Percentiles rank a stretch among this genome's conserved stretches.
These are phyloP conservation scores for Onychostruthus taczanowskii DNA, from an alignment of 2,113 vertebrate genomes.

Conservation along the genomic window DNA sequence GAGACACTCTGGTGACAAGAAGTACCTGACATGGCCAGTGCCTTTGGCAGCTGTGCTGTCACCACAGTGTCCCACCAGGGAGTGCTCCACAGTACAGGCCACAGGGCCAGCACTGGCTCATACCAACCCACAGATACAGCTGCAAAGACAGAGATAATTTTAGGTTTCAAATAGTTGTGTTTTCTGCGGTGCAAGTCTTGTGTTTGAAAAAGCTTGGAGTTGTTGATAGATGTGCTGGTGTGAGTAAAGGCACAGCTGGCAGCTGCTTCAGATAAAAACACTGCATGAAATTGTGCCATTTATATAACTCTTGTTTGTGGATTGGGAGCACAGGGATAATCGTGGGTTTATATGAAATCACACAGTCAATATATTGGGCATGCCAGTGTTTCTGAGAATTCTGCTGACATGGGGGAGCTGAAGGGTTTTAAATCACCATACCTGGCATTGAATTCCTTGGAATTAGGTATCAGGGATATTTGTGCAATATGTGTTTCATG, in stretches of 20 bases:
- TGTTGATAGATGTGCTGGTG: conserved; percentile 29
- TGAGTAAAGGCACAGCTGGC: conserved; percentile 1
- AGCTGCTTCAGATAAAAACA: conserved; percentile 29
- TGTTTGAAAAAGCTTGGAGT: neutral
- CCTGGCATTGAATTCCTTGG: neutral
- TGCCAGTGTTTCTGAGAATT: neutral
- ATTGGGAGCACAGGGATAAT: neutral
- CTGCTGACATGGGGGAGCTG: neutral
- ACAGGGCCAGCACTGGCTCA: neutral
- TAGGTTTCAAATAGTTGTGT: neutral
- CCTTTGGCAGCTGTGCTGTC: neutral
- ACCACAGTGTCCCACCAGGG: neutral
- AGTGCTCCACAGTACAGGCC: neutral
- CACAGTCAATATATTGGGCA: neutral
- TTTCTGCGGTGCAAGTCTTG: neutral
- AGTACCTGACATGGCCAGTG: neutral
- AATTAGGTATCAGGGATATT: neutral
- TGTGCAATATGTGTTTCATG: neutral
- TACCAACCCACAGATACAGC: neutral
- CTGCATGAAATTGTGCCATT: conserved; percentile 5
- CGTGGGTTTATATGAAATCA: neutral
- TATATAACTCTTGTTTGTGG: conserved; percentile 8
- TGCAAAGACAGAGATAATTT: neutral
- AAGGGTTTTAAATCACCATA: neutral
- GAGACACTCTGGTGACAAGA: neutral